Base-by-base conservation (phyloP, 2,113 vertebrate genomes). In the Cyphomyrus plagiostoma region DNA sequence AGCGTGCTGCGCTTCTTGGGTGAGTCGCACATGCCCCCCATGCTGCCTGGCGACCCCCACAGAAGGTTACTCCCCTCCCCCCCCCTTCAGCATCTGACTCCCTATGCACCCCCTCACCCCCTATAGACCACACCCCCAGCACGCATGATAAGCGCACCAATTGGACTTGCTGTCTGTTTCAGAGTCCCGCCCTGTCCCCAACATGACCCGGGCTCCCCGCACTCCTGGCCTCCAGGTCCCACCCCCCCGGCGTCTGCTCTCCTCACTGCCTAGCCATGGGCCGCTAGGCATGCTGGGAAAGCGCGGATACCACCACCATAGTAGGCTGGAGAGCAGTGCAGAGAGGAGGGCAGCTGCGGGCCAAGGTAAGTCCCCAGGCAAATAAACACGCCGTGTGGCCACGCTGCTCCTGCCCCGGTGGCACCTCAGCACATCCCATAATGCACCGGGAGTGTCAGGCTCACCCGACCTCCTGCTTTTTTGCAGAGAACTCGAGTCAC, bases 1-100 rank as follows among this genome's bases (percentile, higher is more conserved):
- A 98, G 97, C 93, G 96, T 99, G 92, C 96, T 99, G 95, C 97
- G 98, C 94, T 99, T 98, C 94, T 96, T 98, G 94, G 98, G 98
- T 99, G 95, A 94, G 96, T 88, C 77, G 49, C n/a, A 88, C 45
- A 21, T n/a, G 19, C 42, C 23, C n/a, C 3, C 56, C 56, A n/a
- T 9, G 19, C 53, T 56, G 53, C 4, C 4, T 9, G 3, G 70
- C 26, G 13, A 26, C 83, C 23, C 9, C 82, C 42, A 26, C 46
- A 0, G 9, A 15, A 21, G 17, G 15, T 85, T 9, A n/a, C 48
- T 46, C 9, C 45, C 17, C 8, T 84, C 80, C 84, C n/a, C 46
- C 23, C 11, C 46, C 8, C 26, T 49, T 23, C 62, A 9, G 23
- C 19, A 77, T 11, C 42, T 23, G 5, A 56, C 56, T 8, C 56